Conservation (phyloP, 2,888 invertebrate genomes). For the Seira ritae region DNA sequence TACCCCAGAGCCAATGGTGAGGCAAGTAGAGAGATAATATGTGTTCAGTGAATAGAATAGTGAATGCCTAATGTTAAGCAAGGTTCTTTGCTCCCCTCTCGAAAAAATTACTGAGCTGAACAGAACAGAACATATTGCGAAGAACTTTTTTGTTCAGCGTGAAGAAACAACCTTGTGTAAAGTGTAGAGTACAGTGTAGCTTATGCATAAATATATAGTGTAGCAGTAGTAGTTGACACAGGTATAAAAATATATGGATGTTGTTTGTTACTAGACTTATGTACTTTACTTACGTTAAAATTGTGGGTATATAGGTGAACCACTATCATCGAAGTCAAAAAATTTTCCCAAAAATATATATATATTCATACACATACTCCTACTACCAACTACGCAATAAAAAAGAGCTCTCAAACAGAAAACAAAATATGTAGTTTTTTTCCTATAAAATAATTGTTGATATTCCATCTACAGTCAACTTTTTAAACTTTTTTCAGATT, state of each 20-base stretch:
- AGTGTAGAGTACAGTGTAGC: constrained; percentile 2
- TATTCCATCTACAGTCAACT: constrained; percentile 8
- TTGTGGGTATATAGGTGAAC: constrained; percentile 64
- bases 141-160: neutral
- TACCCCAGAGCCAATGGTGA: no score
- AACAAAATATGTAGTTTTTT: neutral
- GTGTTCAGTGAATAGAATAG: no score
- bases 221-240: neutral
- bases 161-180: constrained; percentile 15
- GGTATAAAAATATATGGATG: neutral
- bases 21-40: no score
- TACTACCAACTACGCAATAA: neutral
- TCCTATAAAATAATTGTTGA: neutral
- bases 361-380: neutral
- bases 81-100: constrained; percentile 18
- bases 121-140: neutral
- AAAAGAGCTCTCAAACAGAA: no score
- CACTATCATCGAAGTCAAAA: constrained; percentile 21
- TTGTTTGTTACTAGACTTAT: no score
- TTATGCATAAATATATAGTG: neutral
- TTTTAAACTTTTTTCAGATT: constrained; percentile 2
- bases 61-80: neutral
- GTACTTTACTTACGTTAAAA: constrained; percentile 1
- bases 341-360: neutral
- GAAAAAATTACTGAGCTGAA: neutral